Base-by-base conservation (phyloP, 2,888 invertebrate genomes). In the Lasioglossum lativentre region DNA sequence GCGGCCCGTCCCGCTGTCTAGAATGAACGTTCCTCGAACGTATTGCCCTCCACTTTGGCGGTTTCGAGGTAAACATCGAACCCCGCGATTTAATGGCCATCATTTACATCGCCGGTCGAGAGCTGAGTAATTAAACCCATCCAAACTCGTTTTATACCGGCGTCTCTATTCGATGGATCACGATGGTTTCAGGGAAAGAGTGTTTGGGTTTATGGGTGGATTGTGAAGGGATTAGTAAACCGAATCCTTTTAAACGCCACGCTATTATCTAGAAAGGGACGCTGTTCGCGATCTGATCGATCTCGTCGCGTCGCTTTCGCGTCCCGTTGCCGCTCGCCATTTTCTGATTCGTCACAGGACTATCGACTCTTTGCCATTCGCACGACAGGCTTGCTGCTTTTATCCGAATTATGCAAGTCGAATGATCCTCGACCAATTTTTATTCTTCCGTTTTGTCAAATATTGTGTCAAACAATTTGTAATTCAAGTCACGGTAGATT, bases 41-140 rank as follows among this genome's bases (percentile, higher is more conserved):
- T 86, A 90, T 88, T 87, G 86, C 86, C 86, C 87, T 86, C 86
- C 90, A 91, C 89, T 89, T 89, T 85, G 85, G 87, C 75, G 90
- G 89, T 90, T 89, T 89, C 88, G 88, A 82, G 89, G 92, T 92
- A 93, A 93, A 93, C 93, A 91, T 90, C 87, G 90, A 88, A 88
- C 90, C 84, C 89, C 88, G 86, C 88, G 89, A 92, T 93, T 93
- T 93, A 92, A 93, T 93, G 92, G 92, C 90, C 89, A 89, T 91
- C 92, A 93, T 93, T 93, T 92, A 93, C 93, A 93, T 92, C 91
- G 92, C 87, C 88, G 87, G 87, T 92, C 89, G 91, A 94, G 94
- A 93, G 94, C 94, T 93, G 91, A 93, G 94, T 92, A 94, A 94
- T 94, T 93, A 94, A 93, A 93, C 90, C 92, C 90, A 91, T 91